These are phyloP conservation scores for Aegotheles bennettii DNA, from an alignment of 2,113 vertebrate species.

Conservation along the genomic window DNA sequence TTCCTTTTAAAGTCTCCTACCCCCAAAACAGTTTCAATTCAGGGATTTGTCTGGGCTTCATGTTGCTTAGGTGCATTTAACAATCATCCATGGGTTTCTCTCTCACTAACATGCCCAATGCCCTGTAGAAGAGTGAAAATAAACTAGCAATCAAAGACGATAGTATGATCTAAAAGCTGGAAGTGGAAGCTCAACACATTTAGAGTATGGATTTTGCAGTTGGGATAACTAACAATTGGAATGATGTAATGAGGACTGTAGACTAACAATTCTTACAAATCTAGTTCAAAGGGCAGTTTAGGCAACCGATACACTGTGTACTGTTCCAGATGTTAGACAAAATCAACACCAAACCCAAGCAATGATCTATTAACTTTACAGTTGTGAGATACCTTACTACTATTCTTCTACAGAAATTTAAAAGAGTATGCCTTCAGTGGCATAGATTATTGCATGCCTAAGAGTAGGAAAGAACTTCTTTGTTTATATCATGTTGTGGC, in stretches of 20 bases:
- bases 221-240: neutral
- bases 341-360: neutral
- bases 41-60: neutral
- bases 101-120: accelerated
- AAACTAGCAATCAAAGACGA: neutral
- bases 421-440: neutral
- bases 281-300: neutral
- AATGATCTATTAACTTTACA: neutral
- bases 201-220: neutral
- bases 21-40: neutral
- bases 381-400: neutral
- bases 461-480: neutral
- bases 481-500: neutral
- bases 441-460: neutral
- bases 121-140: neutral
- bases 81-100: neutral
- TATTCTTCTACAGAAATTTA: neutral
- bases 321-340: neutral
- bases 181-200: neutral
- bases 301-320: neutral
- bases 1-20: neutral
- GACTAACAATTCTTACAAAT: neutral
- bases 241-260: neutral
- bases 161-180: neutral
- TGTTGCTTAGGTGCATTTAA: neutral